Base-by-base conservation (phyloP, 2,113 vertebrate genomes). In the Chiloscyllium plagiosum region DNA sequence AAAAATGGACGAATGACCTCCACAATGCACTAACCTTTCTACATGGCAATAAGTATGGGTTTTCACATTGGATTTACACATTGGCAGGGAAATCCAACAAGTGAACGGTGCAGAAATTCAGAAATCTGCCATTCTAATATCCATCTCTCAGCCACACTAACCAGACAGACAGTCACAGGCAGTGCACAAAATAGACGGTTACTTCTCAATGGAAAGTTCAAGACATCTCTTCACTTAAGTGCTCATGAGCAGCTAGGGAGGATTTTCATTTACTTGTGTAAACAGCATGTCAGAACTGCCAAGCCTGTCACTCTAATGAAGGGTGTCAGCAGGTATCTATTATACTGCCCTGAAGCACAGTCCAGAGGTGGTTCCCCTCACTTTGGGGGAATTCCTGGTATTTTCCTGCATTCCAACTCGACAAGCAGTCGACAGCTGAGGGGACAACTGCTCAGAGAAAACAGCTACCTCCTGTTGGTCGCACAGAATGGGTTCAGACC, bases 391-490 rank as follows among this genome's bases (percentile, higher is more conserved):
- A 37, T 93, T 66, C 61, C 33, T 37, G 56, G 56, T 20, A 93
- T 93, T 33, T 66, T 93, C 89, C 89, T 87, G 47, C 20, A 65
- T 65, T 29, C 56, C 56, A 92, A 13, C 52, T 52, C 8, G 52
- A 24, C 56, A 61, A 12, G 26, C 17, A 56, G 2, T 52, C 61
- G 37, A 47, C 89, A 93, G 61, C 89, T 93, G 89, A 22, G 33
- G 61, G 4, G 1, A 37, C 89, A 93, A 65, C 89, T 93, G 89
- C 89, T 93, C n/a, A 33, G n/a, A 65, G 33, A 29, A 33, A 66
- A 66, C 89, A 93, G 56, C 61, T 17, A 66, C 33, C 89, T 93
- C 61, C 89, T 66, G 89, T 92, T 37, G 89, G 89, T 92, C 37
- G 5, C 61, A 83, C 80, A 93, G 17, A 37, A 17, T 24, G 89